These are phyloP conservation scores for Brienomyrus brachyistius DNA, from an alignment of 2,113 vertebrate genomes.

Conservation along the genomic window DNA sequence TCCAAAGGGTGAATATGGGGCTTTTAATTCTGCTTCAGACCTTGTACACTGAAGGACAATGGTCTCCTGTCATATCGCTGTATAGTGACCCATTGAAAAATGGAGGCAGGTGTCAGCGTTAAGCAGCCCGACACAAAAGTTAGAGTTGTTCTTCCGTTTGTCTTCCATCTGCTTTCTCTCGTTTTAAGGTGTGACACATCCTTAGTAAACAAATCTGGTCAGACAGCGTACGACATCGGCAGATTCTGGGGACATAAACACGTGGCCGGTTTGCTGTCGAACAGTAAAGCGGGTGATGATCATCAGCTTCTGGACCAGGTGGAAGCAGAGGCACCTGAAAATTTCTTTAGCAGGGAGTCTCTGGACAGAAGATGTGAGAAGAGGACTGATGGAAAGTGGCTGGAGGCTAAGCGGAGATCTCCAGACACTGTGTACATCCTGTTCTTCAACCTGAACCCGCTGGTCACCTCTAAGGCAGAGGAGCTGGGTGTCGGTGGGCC, in stretches of 20 bases:
- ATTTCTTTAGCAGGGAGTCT: conserved; percentile 76
- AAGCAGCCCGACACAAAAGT: not conserved
- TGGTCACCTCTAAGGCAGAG: conserved; percentile 54
- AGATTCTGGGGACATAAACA: conserved; percentile 88
- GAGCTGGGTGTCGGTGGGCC: conserved; percentile 41
- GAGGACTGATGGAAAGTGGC: conserved; percentile 71
- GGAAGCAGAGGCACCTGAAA: conserved; percentile 50
- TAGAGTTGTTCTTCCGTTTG: not conserved
- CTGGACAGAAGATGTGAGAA: conserved; percentile 77
- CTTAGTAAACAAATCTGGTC: conserved; percentile 69
- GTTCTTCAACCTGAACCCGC: conserved; percentile 75
- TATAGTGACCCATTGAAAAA: not conserved
- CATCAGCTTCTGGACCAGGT: conserved; percentile 44
- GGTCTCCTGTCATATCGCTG: not conserved
- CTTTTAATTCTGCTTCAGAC: not conserved
- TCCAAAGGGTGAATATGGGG: conserved; percentile 64
- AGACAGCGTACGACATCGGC: conserved; percentile 83
- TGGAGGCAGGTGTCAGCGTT: not conserved
- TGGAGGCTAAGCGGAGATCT: conserved; percentile 61
- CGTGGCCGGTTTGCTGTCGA: conserved; percentile 64
- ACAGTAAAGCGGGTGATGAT: conserved; percentile 37
- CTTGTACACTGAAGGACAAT: not conserved
- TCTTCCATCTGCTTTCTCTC: not conserved
- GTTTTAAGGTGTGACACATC: conserved; percentile 69
- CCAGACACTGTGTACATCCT: conserved; percentile 71